phyloP scores from a whole-genome alignment of 1,140 invertebrate genomes.

The Zaprionus ghesquierei region DNA sequence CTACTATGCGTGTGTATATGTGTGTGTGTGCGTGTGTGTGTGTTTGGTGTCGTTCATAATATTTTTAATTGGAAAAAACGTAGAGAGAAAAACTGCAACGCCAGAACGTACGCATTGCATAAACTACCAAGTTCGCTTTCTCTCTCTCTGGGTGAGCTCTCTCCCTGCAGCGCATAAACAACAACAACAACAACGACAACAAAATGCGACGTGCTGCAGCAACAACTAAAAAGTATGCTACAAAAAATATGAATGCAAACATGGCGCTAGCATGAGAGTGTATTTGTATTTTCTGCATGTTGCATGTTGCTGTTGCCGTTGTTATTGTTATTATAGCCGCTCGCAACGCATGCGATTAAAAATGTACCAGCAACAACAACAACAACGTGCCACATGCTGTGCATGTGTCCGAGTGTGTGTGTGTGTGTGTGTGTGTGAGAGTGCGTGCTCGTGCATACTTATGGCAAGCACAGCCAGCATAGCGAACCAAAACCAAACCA shows the following conservation, averaged over 20 bases:
- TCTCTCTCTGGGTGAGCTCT: too few relatives aligned
- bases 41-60: conserved; percentile 16
- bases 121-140: conserved; percentile 32
- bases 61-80: conserved; percentile 62
- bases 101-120: conserved; percentile 22
- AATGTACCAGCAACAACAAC: conserved; percentile 66
- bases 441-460: conserved; percentile 33
- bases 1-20: not conserved
- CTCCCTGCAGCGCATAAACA: conserved; percentile 29
- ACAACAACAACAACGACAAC: conserved; percentile 27
- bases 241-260: conserved; percentile 52
- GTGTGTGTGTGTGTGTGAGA: conserved; percentile 20
- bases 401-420: conserved; percentile 5
- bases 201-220: not conserved
- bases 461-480: conserved; percentile 8
- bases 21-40: too few relatives aligned
- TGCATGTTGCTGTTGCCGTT: conserved; percentile 18
- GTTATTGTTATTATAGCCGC: not conserved
- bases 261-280: conserved; percentile 21
- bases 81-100: conserved; percentile 9
- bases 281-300: conserved; percentile 6
- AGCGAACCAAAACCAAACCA: conserved; percentile 13
- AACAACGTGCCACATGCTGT: conserved; percentile 21
- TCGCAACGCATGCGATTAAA: conserved; percentile 58
- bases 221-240: conserved; percentile 63